A percentile compares a stretch with the other conserved stretches of the same genome.
Conservation (phyloP, 2,113 vertebrate genomes). For the Crotalus horridus region DNA sequence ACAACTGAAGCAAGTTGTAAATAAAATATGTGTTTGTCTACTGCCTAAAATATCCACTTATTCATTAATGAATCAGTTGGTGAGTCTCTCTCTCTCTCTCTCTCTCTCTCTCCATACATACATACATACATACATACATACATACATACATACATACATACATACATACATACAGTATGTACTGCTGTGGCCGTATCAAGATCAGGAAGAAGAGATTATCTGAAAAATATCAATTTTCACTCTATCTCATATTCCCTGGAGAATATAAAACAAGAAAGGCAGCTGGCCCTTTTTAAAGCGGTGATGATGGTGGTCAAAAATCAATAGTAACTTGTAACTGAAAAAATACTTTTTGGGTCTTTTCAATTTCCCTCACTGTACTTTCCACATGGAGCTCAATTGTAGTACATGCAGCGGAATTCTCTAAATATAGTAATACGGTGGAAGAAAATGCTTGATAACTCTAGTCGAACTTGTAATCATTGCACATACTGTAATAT, state of each 20-base stretch:
- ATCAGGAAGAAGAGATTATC: not conserved
- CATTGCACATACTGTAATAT: not conserved
- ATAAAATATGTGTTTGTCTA: not conserved
- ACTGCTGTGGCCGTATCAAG: not conserved
- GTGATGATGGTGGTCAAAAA: not conserved
- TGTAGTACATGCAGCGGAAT: not conserved
- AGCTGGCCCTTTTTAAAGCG: not conserved
- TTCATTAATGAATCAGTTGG: not conserved
- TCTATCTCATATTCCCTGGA: not conserved
- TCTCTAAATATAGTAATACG: constrained; percentile 8
- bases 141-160: no score
- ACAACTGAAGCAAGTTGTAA: not conserved
- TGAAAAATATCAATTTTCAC: not conserved
- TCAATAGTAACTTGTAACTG: not conserved
- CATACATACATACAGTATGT: not conserved
- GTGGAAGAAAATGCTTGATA: constrained; percentile 33
- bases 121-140: no score
- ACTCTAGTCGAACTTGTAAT: constrained; percentile 50
- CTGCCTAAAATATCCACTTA: not conserved
- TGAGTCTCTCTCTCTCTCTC: not conserved
- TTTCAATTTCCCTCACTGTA: not conserved
- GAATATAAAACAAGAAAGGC: not conserved
- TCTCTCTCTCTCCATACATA: no score
- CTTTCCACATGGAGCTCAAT: not conserved
- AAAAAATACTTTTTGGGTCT: not conserved